Evolutionary conservation across 37 sponge, comb jelly and placozoan species (phyloP), one percentile per base, ranked within the genome.

Genomic region (Cliona cf. orientalis): DNA sequence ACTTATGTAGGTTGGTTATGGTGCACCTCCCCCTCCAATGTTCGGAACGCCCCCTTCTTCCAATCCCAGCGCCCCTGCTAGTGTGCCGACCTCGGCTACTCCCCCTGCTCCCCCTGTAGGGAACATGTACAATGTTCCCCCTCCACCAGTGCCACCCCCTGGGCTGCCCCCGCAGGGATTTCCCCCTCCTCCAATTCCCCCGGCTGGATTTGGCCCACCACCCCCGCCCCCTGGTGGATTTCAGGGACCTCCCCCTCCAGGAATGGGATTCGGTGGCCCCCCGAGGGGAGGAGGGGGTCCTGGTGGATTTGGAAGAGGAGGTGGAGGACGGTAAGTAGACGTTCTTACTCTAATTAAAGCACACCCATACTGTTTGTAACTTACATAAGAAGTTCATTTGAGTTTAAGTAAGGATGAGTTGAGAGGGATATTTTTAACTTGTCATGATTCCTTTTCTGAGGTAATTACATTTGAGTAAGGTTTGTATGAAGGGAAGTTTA

Each of bases 261-360:
- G 62, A 9, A 44, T 71, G 1, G 45, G 58, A 14, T 68, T 43
- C 70, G 71, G 70, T 9, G 41, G 61, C 60, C 63, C 62, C 38
- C 71, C 38, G 12, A 29, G 7, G 3, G 28, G 6, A 28, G 38
- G 57, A 17, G 69, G 69, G 2, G 14, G 36, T 45, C 40, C 57
- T 1, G 84, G 84, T 41, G 31, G 31, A 22, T 39, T 33, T 29
- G 53, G 58, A 19, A 35, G 80, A 32, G 58, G 69, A 26, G 49
- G 69, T 38, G 62, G 80, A 67, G 40, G 78, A 44, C 64, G 78
- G 26, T 69, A 58, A 40, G 70, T 69, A 69, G 69, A n/a, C n/a
- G n/a, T n/a, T n/a, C n/a, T n/a, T n/a, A n/a, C n/a, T n/a, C n/a
- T n/a, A 19, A 7, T 70, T 42, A 12, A 23, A 64, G 11, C 66